These are phyloP conservation scores for Dynastes hyllus DNA, from an alignment of 2,888 invertebrate species.

Conservation along the genomic window DNA sequence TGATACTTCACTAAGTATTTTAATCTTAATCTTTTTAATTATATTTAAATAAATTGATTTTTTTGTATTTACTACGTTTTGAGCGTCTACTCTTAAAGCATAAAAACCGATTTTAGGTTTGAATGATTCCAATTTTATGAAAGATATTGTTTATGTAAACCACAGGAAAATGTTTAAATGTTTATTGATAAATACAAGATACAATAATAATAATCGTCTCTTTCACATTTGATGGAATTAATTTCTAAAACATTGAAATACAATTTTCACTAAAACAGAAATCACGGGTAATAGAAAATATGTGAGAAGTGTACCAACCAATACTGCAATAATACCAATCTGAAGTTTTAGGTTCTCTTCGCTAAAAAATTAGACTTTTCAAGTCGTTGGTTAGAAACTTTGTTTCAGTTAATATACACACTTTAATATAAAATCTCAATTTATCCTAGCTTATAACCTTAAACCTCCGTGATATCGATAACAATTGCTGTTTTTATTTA, in stretches of 20 bases:
- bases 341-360: conserved; percentile 53
- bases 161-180: conserved; percentile 53
- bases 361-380: conserved; percentile 49
- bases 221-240: conserved; percentile 64
- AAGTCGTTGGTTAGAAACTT: conserved; percentile 57
- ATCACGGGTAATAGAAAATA: conserved; percentile 61
- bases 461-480: conserved; percentile 65
- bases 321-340: conserved; percentile 56
- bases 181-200: conserved; percentile 65
- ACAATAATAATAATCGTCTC: conserved; percentile 62
- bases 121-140: too few relatives aligned
- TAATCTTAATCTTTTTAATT: too few relatives aligned
- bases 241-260: conserved; percentile 60
- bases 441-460: conserved; percentile 59
- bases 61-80: too few relatives aligned
- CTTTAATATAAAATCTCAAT: conserved; percentile 58
- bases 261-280: conserved; percentile 59
- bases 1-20: too few relatives aligned
- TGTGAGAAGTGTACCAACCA: conserved; percentile 50
- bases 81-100: too few relatives aligned
- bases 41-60: too few relatives aligned
- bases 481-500: conserved; percentile 64
- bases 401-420: conserved; percentile 57
- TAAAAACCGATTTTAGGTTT: too few relatives aligned
- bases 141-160: too few relatives aligned